Evolutionary conservation across 2,888 invertebrate species (phyloP).

Genomic region (Andrena bicolor): DNA sequence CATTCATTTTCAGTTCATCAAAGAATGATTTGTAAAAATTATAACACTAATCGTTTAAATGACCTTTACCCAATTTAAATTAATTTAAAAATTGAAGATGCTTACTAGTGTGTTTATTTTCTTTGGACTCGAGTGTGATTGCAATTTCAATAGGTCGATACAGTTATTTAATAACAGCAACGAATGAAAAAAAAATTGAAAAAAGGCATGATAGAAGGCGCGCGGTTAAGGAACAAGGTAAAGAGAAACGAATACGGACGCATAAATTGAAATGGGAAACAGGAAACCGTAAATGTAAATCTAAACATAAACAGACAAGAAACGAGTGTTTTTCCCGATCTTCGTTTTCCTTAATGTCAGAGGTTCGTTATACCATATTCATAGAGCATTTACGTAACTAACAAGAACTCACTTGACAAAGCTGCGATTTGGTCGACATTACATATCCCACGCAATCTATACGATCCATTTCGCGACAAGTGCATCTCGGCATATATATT

Average conservation of each 20-base stretch:
- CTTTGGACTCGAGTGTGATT: too few relatives aligned
- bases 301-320: conserved; percentile 14
- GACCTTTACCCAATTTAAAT: too few relatives aligned
- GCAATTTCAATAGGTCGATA: too few relatives aligned
- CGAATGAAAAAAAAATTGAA: too few relatives aligned
- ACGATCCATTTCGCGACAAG: background rate
- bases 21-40: too few relatives aligned
- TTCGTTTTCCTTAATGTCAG: conserved; percentile 71
- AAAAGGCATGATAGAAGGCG: too few relatives aligned
- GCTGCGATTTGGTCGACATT: conserved; percentile 6
- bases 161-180: too few relatives aligned
- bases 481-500: background rate
- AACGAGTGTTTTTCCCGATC: conserved; percentile 10
- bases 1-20: too few relatives aligned
- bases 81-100: too few relatives aligned
- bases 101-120: too few relatives aligned
- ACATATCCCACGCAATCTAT: background rate
- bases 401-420: background rate
- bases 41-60: too few relatives aligned
- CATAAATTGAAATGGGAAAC: background rate
- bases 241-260: background rate
- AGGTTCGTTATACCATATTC: conserved; percentile 76
- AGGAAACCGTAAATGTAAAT: background rate
- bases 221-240: too few relatives aligned
- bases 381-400: conserved; percentile 45